Base-by-base conservation (phyloP, 1,140 invertebrate species). In the Cryptotermes secundus region DNA sequence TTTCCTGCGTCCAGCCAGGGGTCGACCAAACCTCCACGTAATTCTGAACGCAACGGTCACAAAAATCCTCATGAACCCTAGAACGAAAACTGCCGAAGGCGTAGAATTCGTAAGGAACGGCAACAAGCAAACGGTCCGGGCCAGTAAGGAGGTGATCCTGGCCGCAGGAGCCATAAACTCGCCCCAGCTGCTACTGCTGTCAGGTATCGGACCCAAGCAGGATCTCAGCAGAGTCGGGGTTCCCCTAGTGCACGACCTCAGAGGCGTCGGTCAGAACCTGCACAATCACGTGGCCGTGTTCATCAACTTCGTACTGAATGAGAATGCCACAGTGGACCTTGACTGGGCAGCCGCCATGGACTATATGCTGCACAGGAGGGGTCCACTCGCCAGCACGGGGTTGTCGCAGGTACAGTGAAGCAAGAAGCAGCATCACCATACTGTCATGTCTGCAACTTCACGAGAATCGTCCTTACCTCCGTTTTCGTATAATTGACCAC, bases 211-310 rank as follows among this genome's bases (percentile, higher is more conserved):
- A 7, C 93, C 94, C 0, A 91, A 90, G 79, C 90, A 92, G n/a
- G 92, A 95, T 82, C 88, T 94, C 0, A 79, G 86, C 38, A 83
- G 88, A 36, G 86, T 90, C 0, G 89, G 90, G 53, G 89, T 93
- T 86, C 88, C 35, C 88, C 80, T 91, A 0, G 89, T 93, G 1
- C 91, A 93, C 45, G 92, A 96, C 85, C 89, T 96, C 0, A 93
- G 93, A 2, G 95, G 95, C 1, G 95, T 96, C 4, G 95, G 95
- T 0, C 91, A 93, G 85, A 96, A 96, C 87, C 88, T 96, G 1
- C 95, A 95, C 22, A 95, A 95, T 87, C 94, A 95, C 86, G 93
- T 94, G 0, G 93, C 94, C 0, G 91, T 89, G 22, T 86, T 93
- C 0, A 85, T 86, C 34, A 90, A 89, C 59, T 53, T 89, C 88